Evolutionary conservation across 2,113 vertebrate genomes (phyloP), one percentile per base, ranked within the genome.

Genomic region (Anarhynchus alexandrinus): DNA sequence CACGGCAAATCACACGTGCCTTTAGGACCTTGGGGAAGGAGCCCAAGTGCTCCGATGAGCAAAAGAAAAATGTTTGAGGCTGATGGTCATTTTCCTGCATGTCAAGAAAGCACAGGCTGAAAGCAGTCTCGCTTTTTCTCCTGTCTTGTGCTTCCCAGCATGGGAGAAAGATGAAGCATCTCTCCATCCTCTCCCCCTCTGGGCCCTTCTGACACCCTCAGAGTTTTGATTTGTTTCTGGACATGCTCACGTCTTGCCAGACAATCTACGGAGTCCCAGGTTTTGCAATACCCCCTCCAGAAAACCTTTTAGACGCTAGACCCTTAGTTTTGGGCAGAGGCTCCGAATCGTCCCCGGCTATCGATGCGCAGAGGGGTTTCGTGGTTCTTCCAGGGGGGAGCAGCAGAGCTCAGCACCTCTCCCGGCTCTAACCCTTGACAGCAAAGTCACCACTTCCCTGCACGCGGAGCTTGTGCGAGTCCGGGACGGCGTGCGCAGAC

Each of bases 401-500:
- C 30, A 70, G 80, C 73, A 59, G 66, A 76, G 67, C 88, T 90
- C 71, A 54, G 86, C 62, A 23, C 42, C 77, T 66, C 3, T 1
- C 69, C 43, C 61, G 27, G 32, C 85, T 62, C 36, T 49, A 3
- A 15, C 61, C 38, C 32, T 18, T 5, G 12, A 17, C 38, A 51
- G 49, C 47, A 21, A 22, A 52, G 30, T 30, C 25, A 1, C 57
- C 20, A 1, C 18, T 47, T 62, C 34, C 38, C 23, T n/a, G 19
- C 2, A 0, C 1, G 11, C 5, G 13, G 34, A 57, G 45, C 34
- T 51, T 13, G 15, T 32, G 59, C 2, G 7, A 22, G 22, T 45
- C n/a, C 10, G 1, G 12, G 17, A 6, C 2, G 5, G 9, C 0
- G 1, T 0, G 1, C 6, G 5, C 49, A 49, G 55, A 29, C 5